Evolutionary conservation across 2,113 vertebrate genomes (phyloP).

Genomic region (Lates calcarifer): DNA sequence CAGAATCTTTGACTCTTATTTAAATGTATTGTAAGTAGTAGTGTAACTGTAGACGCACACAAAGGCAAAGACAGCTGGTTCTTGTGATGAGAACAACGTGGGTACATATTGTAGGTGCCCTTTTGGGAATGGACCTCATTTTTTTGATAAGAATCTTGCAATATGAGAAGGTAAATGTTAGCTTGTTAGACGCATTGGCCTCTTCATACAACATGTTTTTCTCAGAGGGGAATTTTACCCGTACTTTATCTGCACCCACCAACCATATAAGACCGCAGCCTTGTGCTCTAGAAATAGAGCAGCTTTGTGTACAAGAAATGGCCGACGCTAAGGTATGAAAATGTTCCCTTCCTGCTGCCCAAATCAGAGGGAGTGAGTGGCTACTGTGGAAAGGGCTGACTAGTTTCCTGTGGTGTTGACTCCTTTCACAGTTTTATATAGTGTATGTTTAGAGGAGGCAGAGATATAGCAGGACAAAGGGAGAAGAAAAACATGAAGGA

Average conservation of each 20-base stretch:
- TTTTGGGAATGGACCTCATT: conserved; percentile 24
- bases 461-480: background rate
- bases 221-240: conserved; percentile 35
- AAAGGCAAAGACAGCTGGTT: background rate
- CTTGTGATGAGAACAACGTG: background rate
- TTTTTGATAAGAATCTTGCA: conserved; percentile 57
- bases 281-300: conserved; percentile 67
- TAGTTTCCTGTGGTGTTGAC: conserved; percentile 57
- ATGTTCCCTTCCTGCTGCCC: conserved; percentile 52
- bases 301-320: conserved; percentile 66
- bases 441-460: conserved; percentile 48
- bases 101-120: background rate
- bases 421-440: conserved; percentile 36
- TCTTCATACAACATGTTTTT: conserved; percentile 37
- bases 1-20: background rate
- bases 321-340: conserved; percentile 65
- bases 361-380: conserved; percentile 36
- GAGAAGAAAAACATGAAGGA: background rate
- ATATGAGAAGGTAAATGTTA: conserved; percentile 41
- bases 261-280: conserved; percentile 52
- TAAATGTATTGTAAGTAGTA: background rate
- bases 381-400: conserved; percentile 37
- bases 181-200: conserved; percentile 22
- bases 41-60: background rate
- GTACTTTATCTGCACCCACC: conserved; percentile 41